Percentiles rank a stretch among this genome's conserved stretches.
Conservation (phyloP, 2,888 invertebrate species). For the Callimorpha dominula region DNA sequence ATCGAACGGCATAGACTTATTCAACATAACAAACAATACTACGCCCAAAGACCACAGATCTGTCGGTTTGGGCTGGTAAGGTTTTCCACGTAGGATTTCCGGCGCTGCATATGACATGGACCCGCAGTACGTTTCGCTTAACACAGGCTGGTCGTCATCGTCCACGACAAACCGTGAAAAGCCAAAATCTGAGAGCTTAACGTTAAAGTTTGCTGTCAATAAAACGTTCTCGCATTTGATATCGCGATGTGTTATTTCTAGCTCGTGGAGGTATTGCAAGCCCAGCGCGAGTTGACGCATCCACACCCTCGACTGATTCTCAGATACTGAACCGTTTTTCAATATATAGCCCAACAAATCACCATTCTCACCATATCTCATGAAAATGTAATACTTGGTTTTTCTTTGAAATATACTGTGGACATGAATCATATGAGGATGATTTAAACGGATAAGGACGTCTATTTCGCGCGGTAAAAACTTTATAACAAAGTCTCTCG, state of each 20-base stretch:
- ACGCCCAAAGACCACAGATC: conserved; percentile 94
- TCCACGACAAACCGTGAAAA: conserved; percentile 87
- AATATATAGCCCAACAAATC: conserved; percentile 91
- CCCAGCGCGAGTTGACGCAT: conserved; percentile 89
- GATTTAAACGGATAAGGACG: conserved; percentile 90
- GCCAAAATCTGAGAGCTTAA: conserved; percentile 94
- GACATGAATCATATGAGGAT: conserved; percentile 92
- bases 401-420: conserved; percentile 92
- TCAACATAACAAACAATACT: conserved; percentile 93
- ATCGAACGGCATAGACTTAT: conserved; percentile 94
- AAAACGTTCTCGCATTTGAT: conserved; percentile 94
- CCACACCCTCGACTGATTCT: conserved; percentile 91
- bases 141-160: conserved; percentile 71
- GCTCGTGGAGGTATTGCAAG: conserved; percentile 90
- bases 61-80: conserved; percentile 90
- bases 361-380: conserved; percentile 92
- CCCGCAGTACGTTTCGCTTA: conserved; percentile 94
- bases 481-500: conserved; percentile 92
- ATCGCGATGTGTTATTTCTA: conserved; percentile 92
- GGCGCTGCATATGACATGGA: conserved; percentile 96
- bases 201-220: conserved; percentile 90
- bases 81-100: conserved; percentile 92
- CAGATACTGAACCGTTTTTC: conserved; percentile 89
- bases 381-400: conserved; percentile 91
- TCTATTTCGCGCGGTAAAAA: conserved; percentile 94